Conservation (phyloP, 2,888 invertebrate genomes). For the Andrena dorsata region DNA sequence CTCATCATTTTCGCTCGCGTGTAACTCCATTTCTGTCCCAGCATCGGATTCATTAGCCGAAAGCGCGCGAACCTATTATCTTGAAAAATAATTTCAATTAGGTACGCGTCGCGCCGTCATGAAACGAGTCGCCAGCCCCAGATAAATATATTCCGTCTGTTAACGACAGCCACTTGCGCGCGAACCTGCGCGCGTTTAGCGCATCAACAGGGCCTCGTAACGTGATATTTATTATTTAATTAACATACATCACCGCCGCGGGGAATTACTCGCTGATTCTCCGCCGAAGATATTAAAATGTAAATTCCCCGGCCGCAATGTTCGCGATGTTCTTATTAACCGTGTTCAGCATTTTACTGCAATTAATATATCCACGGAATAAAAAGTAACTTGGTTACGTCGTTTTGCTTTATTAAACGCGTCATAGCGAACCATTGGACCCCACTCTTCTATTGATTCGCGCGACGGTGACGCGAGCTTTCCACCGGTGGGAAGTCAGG, state of each 20-base stretch:
- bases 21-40: neutral
- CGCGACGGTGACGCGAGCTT: no score
- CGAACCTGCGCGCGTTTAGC: constrained; percentile 70
- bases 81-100: constrained; percentile 68
- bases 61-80: constrained; percentile 15
- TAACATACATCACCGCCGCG: constrained; percentile 57
- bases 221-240: constrained; percentile 69
- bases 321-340: constrained; percentile 18
- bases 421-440: no score
- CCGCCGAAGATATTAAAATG: constrained; percentile 6
- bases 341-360: neutral
- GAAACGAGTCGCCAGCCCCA: constrained; percentile 71
- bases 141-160: constrained; percentile 71
- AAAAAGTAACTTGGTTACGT: neutral
- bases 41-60: constrained; percentile 42
- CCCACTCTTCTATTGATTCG: no score
- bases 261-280: constrained; percentile 25
- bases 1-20: constrained; percentile 26
- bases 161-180: constrained; percentile 46
- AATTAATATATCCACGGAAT: constrained; percentile 8
- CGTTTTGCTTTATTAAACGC: no score
- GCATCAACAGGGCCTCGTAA: constrained; percentile 73
- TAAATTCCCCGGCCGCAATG: constrained; percentile 8
- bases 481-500: no score
- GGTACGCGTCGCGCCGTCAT: constrained; percentile 63